A percentile compares a stretch with the other conserved stretches of the same genome.
These are phyloP conservation scores for Microctonus hyperodae DNA, from an alignment of 2,888 invertebrate genomes.

Conservation along the genomic window DNA sequence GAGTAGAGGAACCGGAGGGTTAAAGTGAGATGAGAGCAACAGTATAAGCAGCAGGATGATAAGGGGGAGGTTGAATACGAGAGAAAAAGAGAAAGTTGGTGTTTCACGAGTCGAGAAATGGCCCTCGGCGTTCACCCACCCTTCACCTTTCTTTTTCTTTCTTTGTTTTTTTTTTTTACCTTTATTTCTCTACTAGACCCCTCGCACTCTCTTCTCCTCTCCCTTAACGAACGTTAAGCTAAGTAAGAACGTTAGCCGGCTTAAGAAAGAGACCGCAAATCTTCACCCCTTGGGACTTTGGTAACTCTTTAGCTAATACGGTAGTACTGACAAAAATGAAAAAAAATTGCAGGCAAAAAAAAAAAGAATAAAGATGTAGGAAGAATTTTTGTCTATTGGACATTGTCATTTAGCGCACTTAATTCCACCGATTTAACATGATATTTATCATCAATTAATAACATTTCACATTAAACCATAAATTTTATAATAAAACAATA, in stretches of 20 bases:
- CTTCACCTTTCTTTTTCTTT: constrained; percentile 1
- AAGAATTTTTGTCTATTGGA: constrained; percentile 2
- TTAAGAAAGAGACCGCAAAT: constrained; percentile 41
- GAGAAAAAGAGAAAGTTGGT: constrained; percentile 28
- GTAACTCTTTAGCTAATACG: constrained; percentile 55
- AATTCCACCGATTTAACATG: no score
- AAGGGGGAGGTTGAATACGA: constrained; percentile 7
- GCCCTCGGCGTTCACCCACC: constrained; percentile 24
- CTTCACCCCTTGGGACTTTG: constrained; percentile 39
- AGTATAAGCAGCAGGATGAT: no score
- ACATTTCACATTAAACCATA: no score
- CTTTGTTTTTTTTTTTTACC: constrained; percentile 20
- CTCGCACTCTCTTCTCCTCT: constrained; percentile 20
- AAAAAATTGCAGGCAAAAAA: constrained; percentile 23
- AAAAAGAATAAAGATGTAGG: constrained; percentile 8
- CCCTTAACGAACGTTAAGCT: constrained; percentile 50
- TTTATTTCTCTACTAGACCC: constrained; percentile 8
- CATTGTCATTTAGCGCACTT: no score
- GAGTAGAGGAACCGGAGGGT: neutral
- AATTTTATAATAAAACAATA: no score
- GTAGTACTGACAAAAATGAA: constrained; percentile 42
- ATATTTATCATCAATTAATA: no score
- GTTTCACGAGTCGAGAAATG: constrained; percentile 32
- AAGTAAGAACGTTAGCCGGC: constrained; percentile 51
- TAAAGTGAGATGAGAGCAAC: constrained; percentile 4